A percentile compares a stretch with the other conserved stretches of the same genome.
Conservation (phyloP, 2,888 invertebrate genomes). For the Diadegma fenestrale region DNA sequence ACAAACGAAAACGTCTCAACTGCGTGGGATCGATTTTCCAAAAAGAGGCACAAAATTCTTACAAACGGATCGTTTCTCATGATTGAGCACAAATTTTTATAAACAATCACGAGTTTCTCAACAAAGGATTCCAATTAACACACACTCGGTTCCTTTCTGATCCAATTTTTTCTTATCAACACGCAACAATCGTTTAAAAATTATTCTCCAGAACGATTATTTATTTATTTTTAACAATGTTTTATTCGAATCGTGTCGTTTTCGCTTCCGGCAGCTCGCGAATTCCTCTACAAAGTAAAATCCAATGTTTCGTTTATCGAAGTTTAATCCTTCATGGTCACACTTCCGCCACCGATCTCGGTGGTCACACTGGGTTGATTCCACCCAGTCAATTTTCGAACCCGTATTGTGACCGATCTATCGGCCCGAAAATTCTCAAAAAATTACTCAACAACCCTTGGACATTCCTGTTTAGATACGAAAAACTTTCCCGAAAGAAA, state of each 20-base stretch:
- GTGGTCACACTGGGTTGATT: no score
- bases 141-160: background rate
- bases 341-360: no score
- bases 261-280: no score
- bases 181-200: background rate
- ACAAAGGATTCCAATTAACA: background rate
- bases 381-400: no score
- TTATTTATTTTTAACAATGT: background rate
- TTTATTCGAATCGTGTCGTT: conserved; percentile 7
- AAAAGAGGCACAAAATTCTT: background rate
- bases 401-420: no score
- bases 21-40: background rate
- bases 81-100: background rate
- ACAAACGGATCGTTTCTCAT: background rate
- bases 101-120: background rate
- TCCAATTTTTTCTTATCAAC: background rate
- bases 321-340: no score
- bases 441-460: no score
- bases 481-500: no score
- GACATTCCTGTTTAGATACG: no score
- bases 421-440: no score
- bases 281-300: background rate
- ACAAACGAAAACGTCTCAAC: background rate
- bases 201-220: background rate
- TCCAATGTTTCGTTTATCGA: background rate